Conservation (phyloP, 1,140 invertebrate species). For the Archegozetes longisetosus region DNA sequence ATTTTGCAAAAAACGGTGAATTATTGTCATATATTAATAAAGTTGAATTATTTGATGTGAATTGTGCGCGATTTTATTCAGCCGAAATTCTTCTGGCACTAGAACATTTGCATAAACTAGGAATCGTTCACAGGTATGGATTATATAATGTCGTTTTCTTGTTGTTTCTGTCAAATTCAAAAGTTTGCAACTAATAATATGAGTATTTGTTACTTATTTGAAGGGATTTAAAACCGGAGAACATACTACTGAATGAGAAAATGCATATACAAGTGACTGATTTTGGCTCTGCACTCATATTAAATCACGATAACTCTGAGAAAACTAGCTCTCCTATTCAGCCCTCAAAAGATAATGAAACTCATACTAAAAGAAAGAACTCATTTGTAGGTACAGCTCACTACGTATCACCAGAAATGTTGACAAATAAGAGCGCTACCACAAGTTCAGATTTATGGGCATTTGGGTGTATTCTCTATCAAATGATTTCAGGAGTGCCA, state of each 20-base stretch:
- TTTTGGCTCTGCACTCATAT: slow-evolving; percentile 88
- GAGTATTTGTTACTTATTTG: slow-evolving; percentile 25
- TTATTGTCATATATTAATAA: slow-evolving; percentile 78
- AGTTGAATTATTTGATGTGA: slow-evolving; percentile 71
- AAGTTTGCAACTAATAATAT: too few relatives aligned
- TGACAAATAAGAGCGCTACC: slow-evolving; percentile 60
- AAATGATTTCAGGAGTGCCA: slow-evolving; percentile 82
- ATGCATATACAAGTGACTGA: slow-evolving; percentile 96
- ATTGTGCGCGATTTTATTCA: slow-evolving; percentile 78
- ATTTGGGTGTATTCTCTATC: slow-evolving; percentile 89
- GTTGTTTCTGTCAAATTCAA: slow-evolving; percentile 12
- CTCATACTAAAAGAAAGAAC: slow-evolving; percentile 14
- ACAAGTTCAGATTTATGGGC: slow-evolving; percentile 81
- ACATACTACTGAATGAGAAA: slow-evolving; percentile 58
- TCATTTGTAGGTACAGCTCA: slow-evolving; percentile 65
- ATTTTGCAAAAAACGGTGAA: slow-evolving; percentile 87
- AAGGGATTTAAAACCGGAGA: slow-evolving; percentile 42
- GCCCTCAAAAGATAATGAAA: slow-evolving; percentile 3
- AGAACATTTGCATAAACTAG: slow-evolving; percentile 74
- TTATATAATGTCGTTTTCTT: slow-evolving; percentile 13
- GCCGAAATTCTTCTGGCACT: slow-evolving; percentile 80
- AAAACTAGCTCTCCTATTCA: background rate
- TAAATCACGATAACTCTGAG: slow-evolving; percentile 28
- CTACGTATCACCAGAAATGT: slow-evolving; percentile 90
- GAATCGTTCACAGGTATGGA: slow-evolving; percentile 69